A percentile compares a stretch with the other conserved stretches of the same genome.
Conservation (phyloP, 1,140 invertebrate species). For the Eumeta japonica region DNA sequence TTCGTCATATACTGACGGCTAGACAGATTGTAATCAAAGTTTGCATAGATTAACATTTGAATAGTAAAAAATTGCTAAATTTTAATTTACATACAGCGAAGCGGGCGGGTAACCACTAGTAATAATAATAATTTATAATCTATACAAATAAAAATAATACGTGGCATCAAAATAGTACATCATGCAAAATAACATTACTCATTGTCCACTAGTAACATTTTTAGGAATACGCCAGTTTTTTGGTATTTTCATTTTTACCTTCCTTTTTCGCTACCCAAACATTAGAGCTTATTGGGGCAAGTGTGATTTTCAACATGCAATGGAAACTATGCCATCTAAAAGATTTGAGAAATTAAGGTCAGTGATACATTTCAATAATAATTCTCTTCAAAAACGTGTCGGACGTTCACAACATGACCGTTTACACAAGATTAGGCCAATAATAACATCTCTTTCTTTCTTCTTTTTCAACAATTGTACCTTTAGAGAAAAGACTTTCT, state of each 20-base stretch:
- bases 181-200: constrained; percentile 10
- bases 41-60: no score
- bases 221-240: constrained; percentile 29
- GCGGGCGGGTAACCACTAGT: no score
- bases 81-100: no score
- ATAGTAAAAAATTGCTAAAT: no score
- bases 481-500: constrained; percentile 25
- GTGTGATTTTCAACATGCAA: constrained; percentile 17
- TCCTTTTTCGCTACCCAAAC: constrained; percentile 27
- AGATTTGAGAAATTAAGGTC: constrained; percentile 27
- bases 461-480: constrained; percentile 17
- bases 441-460: constrained; percentile 23
- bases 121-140: no score
- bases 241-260: constrained; percentile 27
- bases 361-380: constrained; percentile 24
- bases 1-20: no score
- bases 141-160: no score
- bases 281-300: constrained; percentile 24
- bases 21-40: no score
- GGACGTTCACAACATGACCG: constrained; percentile 25
- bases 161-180: constrained; percentile 13
- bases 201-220: constrained; percentile 21
- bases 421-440: constrained; percentile 35
- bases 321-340: constrained; percentile 24
- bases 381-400: constrained; percentile 13